Evolutionary conservation across 2,113 vertebrate species (phyloP), one percentile per base, ranked within the genome.

Genomic region (Corythoichthys intestinalis): DNA sequence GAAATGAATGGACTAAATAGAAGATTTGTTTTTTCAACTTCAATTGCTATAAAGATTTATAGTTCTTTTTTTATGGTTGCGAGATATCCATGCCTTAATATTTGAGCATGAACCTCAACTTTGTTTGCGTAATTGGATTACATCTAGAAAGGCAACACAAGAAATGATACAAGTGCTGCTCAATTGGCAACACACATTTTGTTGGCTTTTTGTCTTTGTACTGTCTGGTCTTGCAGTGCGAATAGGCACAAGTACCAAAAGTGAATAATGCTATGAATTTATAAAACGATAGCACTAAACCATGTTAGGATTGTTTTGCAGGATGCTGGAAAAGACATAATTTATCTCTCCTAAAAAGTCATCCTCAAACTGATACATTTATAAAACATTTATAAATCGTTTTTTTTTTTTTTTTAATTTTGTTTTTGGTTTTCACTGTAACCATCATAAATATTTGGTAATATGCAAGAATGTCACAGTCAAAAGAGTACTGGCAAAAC

Each of bases 21-120:
- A 17, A 38, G 57, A 59, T 12, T 59, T 56, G 28, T 37, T 38
- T 8, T 8, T 7, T 17, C 39, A 6, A 35, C 14, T 10, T 60
- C 17, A 39, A 39, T 60, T 60, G 14, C 65, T 38, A 1, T 74
- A 44, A 61, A 4, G 49, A 65, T 75, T 75, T 65, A 71, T 15
- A 38, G 12, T 57, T 20, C 57, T 66, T 66, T 65, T 47, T 12
- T 28, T 57, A 34, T 14, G 34, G 39, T 41, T 12, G 46, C 68
- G 62, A 68, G 15, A 53, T 67, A 66, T 15, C 6, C 1, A 38
- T 46, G 38, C 13, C 4, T 13, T 71, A 67, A 66, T 48, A 67
- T 65, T 75, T 69, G 44, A 56, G 53, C 38, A 39, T 20, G 69
- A 20, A 48, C 41, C 11, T 10, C 50, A 67, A 15, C 20, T 20